Conservation (phyloP, 2,888 invertebrate species). For the Pogonocherus hispidulus region DNA sequence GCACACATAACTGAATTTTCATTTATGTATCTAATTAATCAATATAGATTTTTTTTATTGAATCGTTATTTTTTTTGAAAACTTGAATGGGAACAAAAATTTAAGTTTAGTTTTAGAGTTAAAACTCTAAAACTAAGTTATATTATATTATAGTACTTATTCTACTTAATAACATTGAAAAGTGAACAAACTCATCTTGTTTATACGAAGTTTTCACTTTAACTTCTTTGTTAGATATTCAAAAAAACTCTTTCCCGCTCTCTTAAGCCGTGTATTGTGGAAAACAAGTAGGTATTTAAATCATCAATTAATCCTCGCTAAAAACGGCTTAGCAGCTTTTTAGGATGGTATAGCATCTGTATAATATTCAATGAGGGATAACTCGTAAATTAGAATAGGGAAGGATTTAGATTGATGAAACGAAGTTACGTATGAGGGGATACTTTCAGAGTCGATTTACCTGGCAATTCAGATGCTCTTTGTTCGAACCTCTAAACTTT, state of each 20-base stretch:
- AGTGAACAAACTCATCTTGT: too few species aligned
- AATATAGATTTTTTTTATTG: too few species aligned
- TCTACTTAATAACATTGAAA: too few species aligned
- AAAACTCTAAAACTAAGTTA: too few species aligned
- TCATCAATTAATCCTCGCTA: conserved; percentile 27
- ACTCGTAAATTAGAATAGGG: conserved; percentile 54
- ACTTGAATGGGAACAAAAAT: too few species aligned
- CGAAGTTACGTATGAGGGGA: conserved; percentile 58
- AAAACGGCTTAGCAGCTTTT: conserved; percentile 45
- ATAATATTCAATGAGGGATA: conserved; percentile 51
- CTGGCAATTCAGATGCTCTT: conserved; percentile 43
- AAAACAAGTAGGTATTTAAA: conserved; percentile 9
- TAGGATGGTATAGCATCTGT: conserved; percentile 43
- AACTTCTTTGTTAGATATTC: background rate
- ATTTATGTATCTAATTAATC: too few species aligned
- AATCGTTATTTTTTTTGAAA: too few species aligned
- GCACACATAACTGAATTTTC: too few species aligned
- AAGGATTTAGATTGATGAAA: conserved; percentile 58
- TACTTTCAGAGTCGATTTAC: conserved; percentile 38
- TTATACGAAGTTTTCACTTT: too few species aligned
- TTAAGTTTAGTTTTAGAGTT: too few species aligned
- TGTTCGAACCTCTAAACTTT: conserved; percentile 34
- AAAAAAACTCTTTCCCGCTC: background rate
- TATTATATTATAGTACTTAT: too few species aligned
- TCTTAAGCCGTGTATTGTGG: background rate